These are phyloP conservation scores for Entomobrya multifasciata DNA, from an alignment of 2,888 invertebrate species.

Conservation along the genomic window DNA sequence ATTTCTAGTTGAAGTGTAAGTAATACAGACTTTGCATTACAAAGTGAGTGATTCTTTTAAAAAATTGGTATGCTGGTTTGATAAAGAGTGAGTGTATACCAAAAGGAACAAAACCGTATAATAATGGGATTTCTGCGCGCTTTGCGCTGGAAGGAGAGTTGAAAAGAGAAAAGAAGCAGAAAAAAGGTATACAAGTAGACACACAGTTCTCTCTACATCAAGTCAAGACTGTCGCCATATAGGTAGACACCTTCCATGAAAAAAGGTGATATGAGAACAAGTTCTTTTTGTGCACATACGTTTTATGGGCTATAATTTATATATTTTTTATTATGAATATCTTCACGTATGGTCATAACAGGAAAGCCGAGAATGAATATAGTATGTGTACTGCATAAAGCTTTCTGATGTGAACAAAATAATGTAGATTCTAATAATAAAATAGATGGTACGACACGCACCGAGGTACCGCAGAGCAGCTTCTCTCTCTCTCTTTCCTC, in stretches of 20 bases:
- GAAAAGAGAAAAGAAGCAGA: background rate
- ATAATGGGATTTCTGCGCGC: conserved; percentile 14
- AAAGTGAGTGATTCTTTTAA: conserved; percentile 16
- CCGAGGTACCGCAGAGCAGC: conserved; percentile 25
- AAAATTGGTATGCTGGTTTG: too few relatives aligned
- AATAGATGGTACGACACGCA: conserved; percentile 36
- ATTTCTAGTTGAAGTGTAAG: conserved; percentile 9
- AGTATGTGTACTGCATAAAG: background rate
- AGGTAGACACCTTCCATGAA: background rate
- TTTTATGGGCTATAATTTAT: background rate
- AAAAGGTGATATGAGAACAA: too few relatives aligned
- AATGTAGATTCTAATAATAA: conserved; percentile 42
- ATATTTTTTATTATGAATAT: background rate
- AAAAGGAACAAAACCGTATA: conserved; percentile 13
- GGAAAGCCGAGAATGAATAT: background rate
- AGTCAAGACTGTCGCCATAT: conserved; percentile 27
- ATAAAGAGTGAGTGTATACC: background rate
- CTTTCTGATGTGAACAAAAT: conserved; percentile 25
- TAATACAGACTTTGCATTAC: conserved; percentile 10
- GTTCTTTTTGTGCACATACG: background rate
- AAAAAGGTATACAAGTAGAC: conserved; percentile 6
- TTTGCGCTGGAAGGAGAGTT: background rate
- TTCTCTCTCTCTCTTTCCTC: conserved; percentile 4
- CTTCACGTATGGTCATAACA: background rate
- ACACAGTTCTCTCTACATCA: background rate